These are phyloP conservation scores for Lepidurus packardi DNA, from an alignment of 1,140 invertebrate species.

Conservation along the genomic window DNA sequence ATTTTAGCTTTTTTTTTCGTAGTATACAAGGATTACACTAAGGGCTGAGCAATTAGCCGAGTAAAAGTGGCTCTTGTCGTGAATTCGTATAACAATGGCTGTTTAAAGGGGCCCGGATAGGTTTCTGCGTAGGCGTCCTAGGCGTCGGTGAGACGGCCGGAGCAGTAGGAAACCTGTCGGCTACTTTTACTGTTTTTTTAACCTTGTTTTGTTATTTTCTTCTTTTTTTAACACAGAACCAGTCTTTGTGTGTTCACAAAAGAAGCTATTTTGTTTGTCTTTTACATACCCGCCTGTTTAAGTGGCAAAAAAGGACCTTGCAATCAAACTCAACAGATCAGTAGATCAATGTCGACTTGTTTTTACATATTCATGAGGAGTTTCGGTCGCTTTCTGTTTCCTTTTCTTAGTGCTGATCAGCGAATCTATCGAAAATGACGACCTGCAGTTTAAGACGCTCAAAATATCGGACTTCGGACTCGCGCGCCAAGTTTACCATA, in stretches of 20 bases:
- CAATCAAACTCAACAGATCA: background rate
- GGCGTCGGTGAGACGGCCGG: background rate
- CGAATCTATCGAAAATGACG: slow-evolving; percentile 79
- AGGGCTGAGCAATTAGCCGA: no score
- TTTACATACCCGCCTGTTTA: background rate
- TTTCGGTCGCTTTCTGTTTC: slow-evolving; percentile 31
- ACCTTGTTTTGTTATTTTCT: background rate
- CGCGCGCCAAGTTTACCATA: slow-evolving; percentile 89
- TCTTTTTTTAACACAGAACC: background rate
- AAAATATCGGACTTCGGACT: slow-evolving; percentile 98
- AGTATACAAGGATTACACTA: no score
- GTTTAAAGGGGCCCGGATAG: background rate
- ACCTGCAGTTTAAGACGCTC: slow-evolving; percentile 81
- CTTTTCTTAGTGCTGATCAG: slow-evolving; percentile 71
- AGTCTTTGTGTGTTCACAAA: background rate
- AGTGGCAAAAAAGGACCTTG: background rate
- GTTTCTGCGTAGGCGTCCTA: background rate
- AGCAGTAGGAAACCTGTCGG: background rate
- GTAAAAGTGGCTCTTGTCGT: no score
- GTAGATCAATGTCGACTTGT: slow-evolving; percentile 15
- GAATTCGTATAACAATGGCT: background rate
- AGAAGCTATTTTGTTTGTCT: background rate
- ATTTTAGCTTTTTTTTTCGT: background rate
- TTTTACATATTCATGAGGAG: slow-evolving; percentile 29
- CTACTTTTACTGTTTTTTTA: background rate